Percentiles rank a stretch among this genome's conserved stretches.
These are phyloP conservation scores for Eustalomyia histrio DNA, from an alignment of 2,888 invertebrate species.

Conservation along the genomic window DNA sequence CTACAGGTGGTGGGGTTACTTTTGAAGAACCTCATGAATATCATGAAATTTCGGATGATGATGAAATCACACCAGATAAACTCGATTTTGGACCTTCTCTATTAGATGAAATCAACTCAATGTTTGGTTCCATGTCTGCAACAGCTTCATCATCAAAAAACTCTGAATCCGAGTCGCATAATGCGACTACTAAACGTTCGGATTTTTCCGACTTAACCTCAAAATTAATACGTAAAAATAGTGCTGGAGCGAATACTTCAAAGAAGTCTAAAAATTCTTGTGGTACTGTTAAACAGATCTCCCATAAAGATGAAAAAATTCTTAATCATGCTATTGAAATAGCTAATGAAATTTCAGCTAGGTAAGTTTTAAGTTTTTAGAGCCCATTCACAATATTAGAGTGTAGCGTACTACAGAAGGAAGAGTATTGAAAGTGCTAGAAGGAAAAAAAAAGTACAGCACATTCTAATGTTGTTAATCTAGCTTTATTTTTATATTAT, in stretches of 20 bases:
- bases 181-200: slow-evolving; percentile 85
- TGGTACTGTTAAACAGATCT: slow-evolving; percentile 91
- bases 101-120: slow-evolving; percentile 93
- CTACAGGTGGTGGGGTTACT: slow-evolving; percentile 69
- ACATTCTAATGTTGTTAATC: no score
- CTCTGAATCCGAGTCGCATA: slow-evolving; percentile 81
- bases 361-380: slow-evolving; percentile 77
- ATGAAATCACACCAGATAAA: slow-evolving; percentile 81
- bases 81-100: slow-evolving; percentile 93
- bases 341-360: slow-evolving; percentile 93
- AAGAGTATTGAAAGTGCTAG: no score
- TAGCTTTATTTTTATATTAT: no score
- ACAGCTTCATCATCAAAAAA: slow-evolving; percentile 76
- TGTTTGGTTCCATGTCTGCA: slow-evolving; percentile 85
- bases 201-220: slow-evolving; percentile 85
- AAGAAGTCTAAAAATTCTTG: slow-evolving; percentile 77
- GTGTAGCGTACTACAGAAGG: no score
- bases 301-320: slow-evolving; percentile 94
- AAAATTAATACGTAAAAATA: slow-evolving; percentile 74
- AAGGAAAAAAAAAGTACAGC: no score
- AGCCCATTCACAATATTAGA: no score
- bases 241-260: slow-evolving; percentile 71
- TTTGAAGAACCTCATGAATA: slow-evolving; percentile 84
- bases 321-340: slow-evolving; percentile 95
- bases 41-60: slow-evolving; percentile 91